Conservation (phyloP, 1,140 invertebrate species). For the Ips nitidus region DNA sequence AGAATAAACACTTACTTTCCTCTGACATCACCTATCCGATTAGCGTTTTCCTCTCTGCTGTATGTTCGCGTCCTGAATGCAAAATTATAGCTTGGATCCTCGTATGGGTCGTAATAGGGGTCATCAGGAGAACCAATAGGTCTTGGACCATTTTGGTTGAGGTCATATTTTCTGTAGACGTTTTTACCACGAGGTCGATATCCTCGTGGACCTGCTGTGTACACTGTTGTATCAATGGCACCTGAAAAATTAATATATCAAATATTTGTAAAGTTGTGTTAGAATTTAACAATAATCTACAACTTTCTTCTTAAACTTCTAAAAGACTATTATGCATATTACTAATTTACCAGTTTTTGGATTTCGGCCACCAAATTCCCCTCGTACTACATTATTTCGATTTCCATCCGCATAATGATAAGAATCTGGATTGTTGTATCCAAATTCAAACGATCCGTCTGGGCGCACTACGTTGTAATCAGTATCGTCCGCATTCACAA, state of each 20-base stretch:
- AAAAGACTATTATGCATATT: neutral
- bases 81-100: slow-evolving; percentile 71
- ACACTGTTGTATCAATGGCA: slow-evolving; percentile 64
- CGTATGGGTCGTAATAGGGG: slow-evolving; percentile 68
- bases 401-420: slow-evolving; percentile 64
- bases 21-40: slow-evolving; percentile 50
- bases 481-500: slow-evolving; percentile 38
- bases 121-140: slow-evolving; percentile 63
- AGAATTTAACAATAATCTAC: too few species aligned
- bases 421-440: slow-evolving; percentile 67
- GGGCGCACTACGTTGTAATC: slow-evolving; percentile 52
- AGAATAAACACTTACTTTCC: slow-evolving; percentile 46
- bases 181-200: slow-evolving; percentile 70
- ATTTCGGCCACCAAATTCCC: slow-evolving; percentile 65
- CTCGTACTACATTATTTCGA: slow-evolving; percentile 62
- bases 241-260: slow-evolving; percentile 42
- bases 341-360: slow-evolving; percentile 56
- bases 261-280: neutral
- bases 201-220: slow-evolving; percentile 72
- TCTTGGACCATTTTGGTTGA: slow-evolving; percentile 64
- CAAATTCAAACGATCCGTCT: slow-evolving; percentile 68
- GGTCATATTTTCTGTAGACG: slow-evolving; percentile 66
- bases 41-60: slow-evolving; percentile 60
- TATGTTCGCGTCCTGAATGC: slow-evolving; percentile 65
- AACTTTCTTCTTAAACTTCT: too few species aligned